Conservation (phyloP, 2,113 vertebrate genomes). For the Malurus alboscapulatus region DNA sequence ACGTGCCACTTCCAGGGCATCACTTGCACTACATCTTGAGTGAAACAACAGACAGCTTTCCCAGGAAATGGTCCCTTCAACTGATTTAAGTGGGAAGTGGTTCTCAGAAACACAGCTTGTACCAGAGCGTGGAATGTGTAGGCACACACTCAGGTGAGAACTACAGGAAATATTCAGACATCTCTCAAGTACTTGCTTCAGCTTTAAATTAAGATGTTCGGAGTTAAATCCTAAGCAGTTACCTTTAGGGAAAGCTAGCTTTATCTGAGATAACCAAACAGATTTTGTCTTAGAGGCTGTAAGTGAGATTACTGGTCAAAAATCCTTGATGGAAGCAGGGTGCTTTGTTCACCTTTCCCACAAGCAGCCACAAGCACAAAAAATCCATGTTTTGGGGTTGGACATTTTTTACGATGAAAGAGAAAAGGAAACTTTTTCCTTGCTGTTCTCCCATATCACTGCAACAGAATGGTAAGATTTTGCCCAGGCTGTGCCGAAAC, state of each 20-base stretch:
- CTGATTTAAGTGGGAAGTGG: background rate
- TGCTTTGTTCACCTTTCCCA: background rate
- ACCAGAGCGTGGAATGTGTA: rapidly evolving
- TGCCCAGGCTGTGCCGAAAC: background rate
- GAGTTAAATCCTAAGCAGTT: background rate
- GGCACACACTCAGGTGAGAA: background rate
- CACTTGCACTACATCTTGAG: rapidly evolving
- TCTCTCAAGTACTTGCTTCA: background rate
- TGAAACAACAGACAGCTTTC: background rate
- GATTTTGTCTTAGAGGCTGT: background rate
- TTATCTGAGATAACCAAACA: background rate
- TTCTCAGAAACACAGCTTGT: background rate
- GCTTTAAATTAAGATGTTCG: background rate
- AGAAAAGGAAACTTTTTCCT: background rate
- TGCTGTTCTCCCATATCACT: background rate
- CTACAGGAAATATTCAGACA: background rate
- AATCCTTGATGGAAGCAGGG: background rate
- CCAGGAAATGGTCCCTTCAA: background rate
- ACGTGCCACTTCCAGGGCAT: background rate
- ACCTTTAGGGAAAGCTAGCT: background rate
- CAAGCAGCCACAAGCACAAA: background rate
- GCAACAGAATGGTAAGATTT: background rate
- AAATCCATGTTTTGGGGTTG: rapidly evolving
- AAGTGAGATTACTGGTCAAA: background rate
- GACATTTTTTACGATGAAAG: background rate